Percentiles rank a stretch among this genome's conserved stretches.
Evolutionary conservation across 2,888 invertebrate genomes (phyloP).

Genomic region (Metacarcinus magister): DNA sequence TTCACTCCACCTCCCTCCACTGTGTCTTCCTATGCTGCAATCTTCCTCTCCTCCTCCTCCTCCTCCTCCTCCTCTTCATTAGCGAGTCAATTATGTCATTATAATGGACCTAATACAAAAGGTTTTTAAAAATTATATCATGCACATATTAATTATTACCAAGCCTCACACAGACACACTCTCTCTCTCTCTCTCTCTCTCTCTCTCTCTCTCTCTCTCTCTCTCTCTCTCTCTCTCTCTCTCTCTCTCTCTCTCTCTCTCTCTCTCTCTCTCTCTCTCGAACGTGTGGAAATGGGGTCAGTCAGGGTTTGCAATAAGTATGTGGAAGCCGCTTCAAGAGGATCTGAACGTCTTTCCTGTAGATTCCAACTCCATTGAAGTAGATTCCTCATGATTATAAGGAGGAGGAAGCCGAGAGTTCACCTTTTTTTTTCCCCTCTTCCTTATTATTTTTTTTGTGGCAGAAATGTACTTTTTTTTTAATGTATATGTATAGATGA

Average conservation of each 20-base stretch:
- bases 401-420: no score
- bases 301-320: no score
- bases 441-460: no score
- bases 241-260: slow-evolving; percentile 26
- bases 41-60: no score
- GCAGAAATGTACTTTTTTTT: no score
- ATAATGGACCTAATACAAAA: not conserved
- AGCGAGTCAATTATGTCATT: slow-evolving; percentile 4
- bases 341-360: no score
- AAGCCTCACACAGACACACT: not conserved
- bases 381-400: no score
- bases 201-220: slow-evolving; percentile 26
- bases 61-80: not conserved
- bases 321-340: no score
- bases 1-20: not conserved
- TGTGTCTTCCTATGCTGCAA: not conserved
- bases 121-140: not conserved
- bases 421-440: no score
- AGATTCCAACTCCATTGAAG: no score
- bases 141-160: not conserved
- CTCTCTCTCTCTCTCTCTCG: slow-evolving; percentile 4
- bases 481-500: no score
- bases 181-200: slow-evolving; percentile 26
- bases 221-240: slow-evolving; percentile 26
- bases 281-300: not conserved